Conservation (phyloP, 1,140 invertebrate genomes). For the Drosophila nebulosa region DNA sequence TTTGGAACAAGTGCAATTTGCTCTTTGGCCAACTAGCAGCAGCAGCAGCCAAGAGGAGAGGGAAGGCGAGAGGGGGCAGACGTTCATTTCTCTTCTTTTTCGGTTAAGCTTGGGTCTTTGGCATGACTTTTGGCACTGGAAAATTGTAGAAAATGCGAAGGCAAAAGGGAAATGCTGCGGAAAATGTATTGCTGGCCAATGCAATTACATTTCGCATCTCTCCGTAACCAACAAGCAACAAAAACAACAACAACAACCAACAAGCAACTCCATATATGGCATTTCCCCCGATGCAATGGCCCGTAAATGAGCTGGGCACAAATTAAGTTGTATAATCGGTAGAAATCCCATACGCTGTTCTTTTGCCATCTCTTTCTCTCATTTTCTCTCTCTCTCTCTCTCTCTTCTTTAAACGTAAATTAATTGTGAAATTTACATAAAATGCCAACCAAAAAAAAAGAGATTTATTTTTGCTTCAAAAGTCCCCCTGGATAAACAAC, state of each 20-base stretch:
- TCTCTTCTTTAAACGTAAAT: slow-evolving; percentile 11
- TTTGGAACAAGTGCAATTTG: slow-evolving; percentile 53
- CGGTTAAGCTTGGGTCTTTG: slow-evolving; percentile 1
- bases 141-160: background rate
- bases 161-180: background rate
- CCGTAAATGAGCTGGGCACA: slow-evolving; percentile 45
- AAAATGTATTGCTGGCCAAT: slow-evolving; percentile 1
- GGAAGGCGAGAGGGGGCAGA: background rate
- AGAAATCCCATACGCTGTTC: slow-evolving; percentile 40
- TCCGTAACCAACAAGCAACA: background rate
- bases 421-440: slow-evolving; percentile 14
- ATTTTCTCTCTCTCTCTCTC: background rate
- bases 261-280: slow-evolving; percentile 1
- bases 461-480: background rate
- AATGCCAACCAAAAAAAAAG: background rate
- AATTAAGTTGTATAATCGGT: slow-evolving; percentile 49
- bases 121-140: background rate
- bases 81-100: background rate
- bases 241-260: too few relatives aligned
- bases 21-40: slow-evolving; percentile 1
- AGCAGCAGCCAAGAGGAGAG: slow-evolving; percentile 9
- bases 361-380: background rate
- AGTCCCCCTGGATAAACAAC: too few relatives aligned
- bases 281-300: slow-evolving; percentile 47
- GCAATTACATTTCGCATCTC: slow-evolving; percentile 5